Conservation (phyloP, 2,113 vertebrate genomes). For the Erythrolamprus reginae region DNA sequence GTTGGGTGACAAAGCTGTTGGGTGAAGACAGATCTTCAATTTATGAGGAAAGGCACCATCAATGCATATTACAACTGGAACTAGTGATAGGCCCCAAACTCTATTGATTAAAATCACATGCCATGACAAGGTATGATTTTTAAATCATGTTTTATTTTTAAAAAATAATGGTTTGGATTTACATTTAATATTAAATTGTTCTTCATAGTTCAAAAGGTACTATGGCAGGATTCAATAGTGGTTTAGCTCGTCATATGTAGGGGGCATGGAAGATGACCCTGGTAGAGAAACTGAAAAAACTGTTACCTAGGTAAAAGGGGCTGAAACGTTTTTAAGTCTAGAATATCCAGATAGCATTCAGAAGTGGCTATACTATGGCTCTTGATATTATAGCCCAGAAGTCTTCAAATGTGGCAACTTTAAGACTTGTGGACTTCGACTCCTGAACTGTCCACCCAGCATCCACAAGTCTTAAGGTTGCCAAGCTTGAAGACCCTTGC, state of each 20-base stretch:
- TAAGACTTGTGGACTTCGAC: no score
- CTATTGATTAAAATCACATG: not conserved
- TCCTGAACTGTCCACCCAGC: no score
- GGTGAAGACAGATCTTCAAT: not conserved
- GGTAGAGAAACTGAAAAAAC: not conserved
- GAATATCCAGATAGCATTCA: not conserved
- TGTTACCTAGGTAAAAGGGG: not conserved
- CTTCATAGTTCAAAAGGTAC: not conserved
- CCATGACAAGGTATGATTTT: not conserved
- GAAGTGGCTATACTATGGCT: not conserved
- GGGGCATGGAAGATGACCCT: not conserved
- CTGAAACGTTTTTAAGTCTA: not conserved
- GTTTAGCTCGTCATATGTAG: not conserved
- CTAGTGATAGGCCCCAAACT: not conserved
- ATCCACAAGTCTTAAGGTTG: no score
- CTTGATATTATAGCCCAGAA: not conserved
- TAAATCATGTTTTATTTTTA: not conserved
- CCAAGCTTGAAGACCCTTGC: no score
- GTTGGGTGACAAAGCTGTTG: no score
- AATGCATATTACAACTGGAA: not conserved
- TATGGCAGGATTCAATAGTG: not conserved
- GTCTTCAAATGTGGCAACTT: no score
- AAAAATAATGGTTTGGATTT: not conserved
- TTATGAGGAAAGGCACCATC: not conserved
- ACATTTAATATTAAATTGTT: not conserved